These are phyloP conservation scores for Synergus umbraculus DNA, from an alignment of 2,888 invertebrate species.

Conservation along the genomic window DNA sequence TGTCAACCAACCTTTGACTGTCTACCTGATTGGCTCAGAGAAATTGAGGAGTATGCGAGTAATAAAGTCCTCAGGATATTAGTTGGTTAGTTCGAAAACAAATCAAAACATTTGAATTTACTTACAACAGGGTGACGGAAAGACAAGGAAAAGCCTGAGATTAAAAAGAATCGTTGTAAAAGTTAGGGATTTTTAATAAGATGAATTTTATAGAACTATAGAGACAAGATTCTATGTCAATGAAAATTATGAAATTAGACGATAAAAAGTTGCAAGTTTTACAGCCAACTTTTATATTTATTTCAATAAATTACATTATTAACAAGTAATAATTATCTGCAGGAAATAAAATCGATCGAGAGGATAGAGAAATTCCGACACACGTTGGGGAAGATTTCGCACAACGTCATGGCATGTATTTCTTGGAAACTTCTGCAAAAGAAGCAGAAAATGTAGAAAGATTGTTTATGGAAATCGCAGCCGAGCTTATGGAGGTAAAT, in stretches of 20 bases:
- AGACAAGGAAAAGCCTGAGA: too few species aligned
- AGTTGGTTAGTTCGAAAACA: conserved; percentile 84
- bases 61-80: conserved; percentile 95
- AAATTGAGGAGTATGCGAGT: conserved; percentile 98
- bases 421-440: conserved; percentile 98
- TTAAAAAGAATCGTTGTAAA: neutral
- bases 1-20: conserved; percentile 99
- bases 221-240: too few species aligned
- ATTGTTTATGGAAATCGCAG: conserved; percentile 97
- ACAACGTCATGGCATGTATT: conserved; percentile 97
- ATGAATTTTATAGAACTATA: too few species aligned
- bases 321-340: conserved; percentile 43
- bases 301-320: neutral
- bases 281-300: neutral
- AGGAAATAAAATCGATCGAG: conserved; percentile 98
- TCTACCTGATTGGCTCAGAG: conserved; percentile 96
- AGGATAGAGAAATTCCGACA: conserved; percentile 96
- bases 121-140: neutral
- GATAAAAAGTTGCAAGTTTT: too few species aligned
- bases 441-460: conserved; percentile 98
- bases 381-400: conserved; percentile 98
- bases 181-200: too few species aligned
- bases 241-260: too few species aligned
- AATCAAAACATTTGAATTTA: neutral
- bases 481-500: conserved; percentile 89